A percentile compares a stretch with the other conserved stretches of the same genome.
Conservation (phyloP, 2,888 invertebrate species). For the Adela reaumurella region DNA sequence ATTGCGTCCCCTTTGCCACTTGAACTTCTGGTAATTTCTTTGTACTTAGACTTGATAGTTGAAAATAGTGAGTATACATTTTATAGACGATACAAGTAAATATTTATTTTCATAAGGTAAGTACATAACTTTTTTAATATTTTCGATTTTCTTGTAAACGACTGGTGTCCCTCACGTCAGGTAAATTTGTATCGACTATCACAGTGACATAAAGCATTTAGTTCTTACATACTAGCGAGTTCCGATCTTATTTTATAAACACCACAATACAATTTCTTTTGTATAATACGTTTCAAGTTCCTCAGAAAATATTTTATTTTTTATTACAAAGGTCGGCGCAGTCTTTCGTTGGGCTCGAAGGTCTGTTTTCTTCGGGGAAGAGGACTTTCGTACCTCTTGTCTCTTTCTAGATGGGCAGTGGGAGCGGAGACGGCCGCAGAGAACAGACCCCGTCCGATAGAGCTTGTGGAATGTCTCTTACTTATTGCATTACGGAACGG, state of each 20-base stretch:
- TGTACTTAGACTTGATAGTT: not conserved
- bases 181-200: slow-evolving; percentile 48
- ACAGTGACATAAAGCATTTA: slow-evolving; percentile 54
- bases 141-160: not conserved
- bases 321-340: slow-evolving; percentile 41
- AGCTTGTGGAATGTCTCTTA: slow-evolving; percentile 40
- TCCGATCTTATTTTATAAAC: slow-evolving; percentile 50
- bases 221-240: slow-evolving; percentile 55
- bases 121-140: not conserved
- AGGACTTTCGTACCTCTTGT: too few species aligned
- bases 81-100: not conserved
- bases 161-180: slow-evolving; percentile 33
- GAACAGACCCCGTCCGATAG: slow-evolving; percentile 46
- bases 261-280: slow-evolving; percentile 45
- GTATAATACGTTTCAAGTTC: slow-evolving; percentile 39
- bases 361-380: not conserved
- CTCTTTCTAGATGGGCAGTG: not conserved
- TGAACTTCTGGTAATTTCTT: not conserved
- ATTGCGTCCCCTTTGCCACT: not conserved
- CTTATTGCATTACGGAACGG: not conserved
- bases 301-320: slow-evolving; percentile 46
- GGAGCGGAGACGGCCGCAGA: not conserved
- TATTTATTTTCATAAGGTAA: not conserved
- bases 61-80: not conserved
- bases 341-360: slow-evolving; percentile 28